A percentile compares a stretch with the other conserved stretches of the same genome.
Evolutionary conservation across 2,797 vertebrate genomes (phyloP).

Genomic region (Crenichthys baileyi): DNA sequence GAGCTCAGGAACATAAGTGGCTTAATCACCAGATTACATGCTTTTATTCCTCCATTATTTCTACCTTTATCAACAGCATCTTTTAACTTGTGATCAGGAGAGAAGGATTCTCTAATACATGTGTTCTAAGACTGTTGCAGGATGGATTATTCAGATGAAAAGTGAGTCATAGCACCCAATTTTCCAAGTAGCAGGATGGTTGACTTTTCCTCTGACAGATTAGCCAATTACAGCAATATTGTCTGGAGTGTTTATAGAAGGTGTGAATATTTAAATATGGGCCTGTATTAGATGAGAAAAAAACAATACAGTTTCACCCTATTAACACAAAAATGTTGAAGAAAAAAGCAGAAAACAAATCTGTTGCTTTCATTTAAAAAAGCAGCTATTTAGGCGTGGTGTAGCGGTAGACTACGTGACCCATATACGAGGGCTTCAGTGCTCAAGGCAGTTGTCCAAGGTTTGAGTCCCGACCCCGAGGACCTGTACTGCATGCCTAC

Average conservation of each 20-base stretch:
- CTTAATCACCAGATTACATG: slow-evolving; percentile 13
- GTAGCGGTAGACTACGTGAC: too few species aligned
- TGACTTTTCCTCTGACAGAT: slow-evolving; percentile 17
- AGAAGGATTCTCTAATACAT: neutral
- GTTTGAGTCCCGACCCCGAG: too few species aligned
- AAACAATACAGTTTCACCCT: neutral
- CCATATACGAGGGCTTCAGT: too few species aligned
- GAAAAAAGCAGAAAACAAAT: neutral
- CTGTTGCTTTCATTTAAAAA: neutral
- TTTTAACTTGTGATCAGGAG: slow-evolving; percentile 6
- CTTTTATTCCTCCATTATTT: slow-evolving; percentile 14
- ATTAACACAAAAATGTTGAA: neutral
- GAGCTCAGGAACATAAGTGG: slow-evolving; percentile 18
- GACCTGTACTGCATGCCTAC: too few species aligned
- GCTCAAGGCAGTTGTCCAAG: too few species aligned
- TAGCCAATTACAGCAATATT: slow-evolving; percentile 6
- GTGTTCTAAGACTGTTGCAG: slow-evolving; percentile 1
- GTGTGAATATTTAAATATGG: slow-evolving; percentile 7
- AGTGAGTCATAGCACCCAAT: slow-evolving; percentile 2
- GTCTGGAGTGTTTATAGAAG: neutral
- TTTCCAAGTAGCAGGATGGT: slow-evolving; percentile 1
- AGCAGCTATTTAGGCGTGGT: neutral
- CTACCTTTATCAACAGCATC: slow-evolving; percentile 7
- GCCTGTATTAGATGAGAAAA: neutral
- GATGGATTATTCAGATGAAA: slow-evolving; percentile 29